Percentiles rank a stretch among this genome's conserved stretches.
phyloP scores from a whole-genome alignment of 1,140 invertebrate species.

The Homalodisca vitripennis region DNA sequence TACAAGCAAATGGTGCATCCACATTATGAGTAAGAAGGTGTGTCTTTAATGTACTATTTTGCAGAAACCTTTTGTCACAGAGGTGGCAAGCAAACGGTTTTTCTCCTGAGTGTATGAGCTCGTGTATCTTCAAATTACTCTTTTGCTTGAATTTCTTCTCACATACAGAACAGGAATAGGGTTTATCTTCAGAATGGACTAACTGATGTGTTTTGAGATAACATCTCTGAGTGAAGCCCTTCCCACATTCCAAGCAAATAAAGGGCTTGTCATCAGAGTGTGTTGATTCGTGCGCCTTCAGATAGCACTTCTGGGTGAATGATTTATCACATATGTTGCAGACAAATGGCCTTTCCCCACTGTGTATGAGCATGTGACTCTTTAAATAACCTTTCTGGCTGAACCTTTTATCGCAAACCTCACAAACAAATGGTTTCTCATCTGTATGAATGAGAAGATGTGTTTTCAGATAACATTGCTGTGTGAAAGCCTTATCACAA shows the following conservation, averaged over 20 bases:
- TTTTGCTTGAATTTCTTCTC: constrained; percentile 47
- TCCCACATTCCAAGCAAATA: constrained; percentile 50
- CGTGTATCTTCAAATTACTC: constrained; percentile 66
- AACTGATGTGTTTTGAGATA: constrained; percentile 50
- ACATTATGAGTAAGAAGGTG: constrained; percentile 2
- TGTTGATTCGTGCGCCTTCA: constrained; percentile 49
- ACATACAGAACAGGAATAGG: constrained; percentile 49
- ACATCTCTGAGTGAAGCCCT: constrained; percentile 49
- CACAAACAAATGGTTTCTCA: constrained; percentile 52
- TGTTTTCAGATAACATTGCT: constrained; percentile 49
- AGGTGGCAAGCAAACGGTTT: constrained; percentile 89
- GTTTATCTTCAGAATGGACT: constrained; percentile 47
- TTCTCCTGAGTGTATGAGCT: constrained; percentile 94
- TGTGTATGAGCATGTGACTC: constrained; percentile 48
- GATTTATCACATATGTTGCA: constrained; percentile 54
- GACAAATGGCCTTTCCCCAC: constrained; percentile 47
- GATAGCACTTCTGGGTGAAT: constrained; percentile 50
- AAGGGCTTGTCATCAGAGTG: constrained; percentile 48
- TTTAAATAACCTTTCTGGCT: constrained; percentile 48
- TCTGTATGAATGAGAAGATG: constrained; percentile 44
- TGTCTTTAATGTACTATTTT: constrained; percentile 10
- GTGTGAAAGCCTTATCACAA: constrained; percentile 71
- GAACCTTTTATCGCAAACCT: constrained; percentile 54
- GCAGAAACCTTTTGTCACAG: constrained; percentile 54
- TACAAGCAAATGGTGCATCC: constrained; percentile 47